Base-by-base conservation (phyloP, 2,888 invertebrate species). In the Crepidodera aurea region DNA sequence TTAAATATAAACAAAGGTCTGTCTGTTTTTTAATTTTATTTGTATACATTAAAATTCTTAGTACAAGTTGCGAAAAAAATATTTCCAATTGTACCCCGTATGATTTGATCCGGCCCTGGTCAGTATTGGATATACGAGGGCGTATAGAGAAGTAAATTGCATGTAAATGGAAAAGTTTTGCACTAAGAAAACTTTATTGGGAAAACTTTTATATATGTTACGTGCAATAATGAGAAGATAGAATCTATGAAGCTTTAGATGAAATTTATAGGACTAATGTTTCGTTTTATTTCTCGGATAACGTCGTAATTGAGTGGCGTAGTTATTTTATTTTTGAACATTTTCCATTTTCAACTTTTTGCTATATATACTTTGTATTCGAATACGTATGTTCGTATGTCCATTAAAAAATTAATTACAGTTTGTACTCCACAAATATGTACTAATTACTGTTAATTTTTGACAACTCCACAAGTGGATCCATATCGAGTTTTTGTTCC, bases 141-240 rank as follows among this genome's bases (percentile, higher is more conserved):
- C 10, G 32, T 19, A 51, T 19, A 42, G 13, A 51, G 34, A 27
- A 57, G 48, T 40, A 57, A 57, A 50, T 57, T 37, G 48, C 39
- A 48, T 57, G 48, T 50, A 57, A 39, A 50, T 57, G 37, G 60
- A 55, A 67, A 67, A 64, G 48, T 63, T 61, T 55, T 51, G 62
- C 61, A 59, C 51, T 65, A 63, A 61, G 63, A 44, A 54, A 54
- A 54, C 54, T 54, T 54, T 42, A 54, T 53, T 53, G 53, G 25
- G 40, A 39, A 54, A 54, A 54, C 54, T 54, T 54, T 54, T 54
- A 54, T 54, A 54, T 32, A 44, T 40, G 55, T 55, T 32, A 55
- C 55, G 44, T 55, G 55, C 55, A 55, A 55, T 44, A 44, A 44
- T 55, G 55, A 55, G 44, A 44, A 44, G 32, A 54, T 54, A 54